Evolutionary conservation across 2,113 vertebrate species (phyloP).

Genomic region (Emydocephalus ijimae): DNA sequence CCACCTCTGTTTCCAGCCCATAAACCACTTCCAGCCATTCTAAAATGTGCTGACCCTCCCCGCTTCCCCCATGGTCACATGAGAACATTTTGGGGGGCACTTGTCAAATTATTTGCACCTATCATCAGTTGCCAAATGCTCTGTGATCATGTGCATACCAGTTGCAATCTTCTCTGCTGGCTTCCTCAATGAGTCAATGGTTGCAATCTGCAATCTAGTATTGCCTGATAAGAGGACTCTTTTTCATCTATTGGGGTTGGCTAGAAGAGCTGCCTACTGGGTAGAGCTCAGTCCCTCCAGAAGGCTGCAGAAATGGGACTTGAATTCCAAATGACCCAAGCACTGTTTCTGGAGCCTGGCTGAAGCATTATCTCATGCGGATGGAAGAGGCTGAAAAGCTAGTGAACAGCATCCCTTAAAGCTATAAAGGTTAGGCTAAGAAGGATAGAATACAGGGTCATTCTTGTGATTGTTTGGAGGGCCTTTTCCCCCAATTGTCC

Average conservation of each 20-base stretch:
- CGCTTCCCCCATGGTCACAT: background rate
- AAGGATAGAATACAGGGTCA: background rate
- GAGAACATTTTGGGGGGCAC: background rate
- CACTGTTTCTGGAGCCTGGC: background rate
- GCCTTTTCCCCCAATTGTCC: background rate
- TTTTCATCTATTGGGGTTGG: background rate
- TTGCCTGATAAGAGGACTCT: background rate
- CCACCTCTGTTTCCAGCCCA: no score
- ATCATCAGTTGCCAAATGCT: background rate
- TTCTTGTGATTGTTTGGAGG: background rate
- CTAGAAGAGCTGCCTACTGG: background rate
- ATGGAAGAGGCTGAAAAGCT: background rate
- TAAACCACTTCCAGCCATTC: background rate
- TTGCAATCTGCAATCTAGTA: background rate
- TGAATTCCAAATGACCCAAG: background rate
- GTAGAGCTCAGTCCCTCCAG: background rate
- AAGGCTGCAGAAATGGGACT: background rate
- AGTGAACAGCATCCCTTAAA: background rate
- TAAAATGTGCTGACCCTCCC: background rate
- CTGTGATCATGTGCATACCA: background rate
- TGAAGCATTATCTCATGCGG: background rate
- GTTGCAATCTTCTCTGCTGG: background rate
- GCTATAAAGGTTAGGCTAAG: background rate
- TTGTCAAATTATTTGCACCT: background rate
- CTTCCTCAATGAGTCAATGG: background rate